Conservation (phyloP, 2,888 invertebrate species). For the Dolichomitus sp. region DNA sequence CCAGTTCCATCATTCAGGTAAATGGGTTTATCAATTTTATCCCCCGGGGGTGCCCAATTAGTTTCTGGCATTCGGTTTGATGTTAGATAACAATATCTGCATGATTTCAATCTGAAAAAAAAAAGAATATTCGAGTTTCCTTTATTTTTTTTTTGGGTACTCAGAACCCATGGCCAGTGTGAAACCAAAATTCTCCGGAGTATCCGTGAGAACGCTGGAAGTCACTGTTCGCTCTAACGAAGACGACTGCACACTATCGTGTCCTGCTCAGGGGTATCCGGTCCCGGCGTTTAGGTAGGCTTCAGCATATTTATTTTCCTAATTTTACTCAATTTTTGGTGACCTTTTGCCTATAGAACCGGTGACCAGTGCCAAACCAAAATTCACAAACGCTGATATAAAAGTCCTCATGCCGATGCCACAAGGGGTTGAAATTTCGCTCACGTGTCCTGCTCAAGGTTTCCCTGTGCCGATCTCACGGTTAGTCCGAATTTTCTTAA, state of each 20-base stretch:
- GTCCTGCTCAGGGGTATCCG: conserved; percentile 88
- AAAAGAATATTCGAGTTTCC: background rate
- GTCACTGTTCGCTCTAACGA: conserved; percentile 81
- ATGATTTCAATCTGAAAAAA: conserved; percentile 9
- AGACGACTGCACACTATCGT: conserved; percentile 86
- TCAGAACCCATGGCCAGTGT: conserved; percentile 92
- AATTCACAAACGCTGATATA: conserved; percentile 82
- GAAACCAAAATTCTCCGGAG: conserved; percentile 88
- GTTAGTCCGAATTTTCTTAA: conserved; percentile 72
- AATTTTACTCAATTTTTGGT: conserved; percentile 6
- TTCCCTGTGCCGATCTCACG: conserved; percentile 86
- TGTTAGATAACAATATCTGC: background rate
- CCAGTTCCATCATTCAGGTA: conserved; percentile 92
- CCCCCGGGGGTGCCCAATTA: conserved; percentile 5
- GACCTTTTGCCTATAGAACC: conserved; percentile 87
- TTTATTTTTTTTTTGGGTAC: conserved; percentile 50
- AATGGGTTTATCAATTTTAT: conserved; percentile 65
- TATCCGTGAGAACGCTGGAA: conserved; percentile 79
- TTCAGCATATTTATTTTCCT: conserved; percentile 38
- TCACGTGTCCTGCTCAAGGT: conserved; percentile 88
- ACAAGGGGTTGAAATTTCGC: conserved; percentile 81
- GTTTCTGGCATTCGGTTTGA: conserved; percentile 22
- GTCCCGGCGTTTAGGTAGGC: conserved; percentile 86
- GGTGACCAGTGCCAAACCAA: conserved; percentile 91
- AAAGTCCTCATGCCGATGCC: conserved; percentile 82